These are phyloP conservation scores for Entomyzon cyanotis DNA, from an alignment of 2,113 vertebrate species.

Conservation along the genomic window DNA sequence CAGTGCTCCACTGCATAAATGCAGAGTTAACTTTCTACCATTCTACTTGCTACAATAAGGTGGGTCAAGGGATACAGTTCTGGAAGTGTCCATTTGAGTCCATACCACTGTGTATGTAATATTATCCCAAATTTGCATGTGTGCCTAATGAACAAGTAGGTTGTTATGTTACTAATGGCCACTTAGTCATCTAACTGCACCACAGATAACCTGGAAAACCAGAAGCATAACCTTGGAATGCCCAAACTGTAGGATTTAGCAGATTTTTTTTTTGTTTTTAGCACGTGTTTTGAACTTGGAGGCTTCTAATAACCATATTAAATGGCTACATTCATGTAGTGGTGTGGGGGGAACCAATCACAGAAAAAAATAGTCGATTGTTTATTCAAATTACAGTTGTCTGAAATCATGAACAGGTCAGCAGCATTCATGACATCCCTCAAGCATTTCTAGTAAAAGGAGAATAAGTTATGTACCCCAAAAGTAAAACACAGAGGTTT, in stretches of 20 bases:
- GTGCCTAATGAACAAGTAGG: too few species aligned
- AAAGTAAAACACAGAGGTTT: background rate
- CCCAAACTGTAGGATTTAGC: background rate
- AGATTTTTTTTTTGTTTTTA: background rate
- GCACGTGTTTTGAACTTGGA: background rate
- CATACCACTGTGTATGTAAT: too few species aligned
- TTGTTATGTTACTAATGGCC: background rate
- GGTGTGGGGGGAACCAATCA: background rate
- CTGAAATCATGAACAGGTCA: background rate
- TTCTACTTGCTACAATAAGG: background rate
- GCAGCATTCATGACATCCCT: background rate
- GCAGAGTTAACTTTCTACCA: background rate
- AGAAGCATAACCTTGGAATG: background rate
- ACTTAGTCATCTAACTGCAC: background rate
- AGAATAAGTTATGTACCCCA: background rate
- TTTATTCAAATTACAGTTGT: background rate
- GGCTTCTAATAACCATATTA: background rate
- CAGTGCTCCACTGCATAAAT: background rate
- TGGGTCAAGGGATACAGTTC: background rate
- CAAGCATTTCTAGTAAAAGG: background rate
- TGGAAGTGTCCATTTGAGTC: background rate
- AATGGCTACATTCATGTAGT: background rate
- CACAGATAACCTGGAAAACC: background rate
- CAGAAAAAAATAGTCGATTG: background rate
- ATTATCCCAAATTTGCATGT: background rate